Conservation (phyloP, 2,888 invertebrate genomes). For the Exephanes ischioxanthus region DNA sequence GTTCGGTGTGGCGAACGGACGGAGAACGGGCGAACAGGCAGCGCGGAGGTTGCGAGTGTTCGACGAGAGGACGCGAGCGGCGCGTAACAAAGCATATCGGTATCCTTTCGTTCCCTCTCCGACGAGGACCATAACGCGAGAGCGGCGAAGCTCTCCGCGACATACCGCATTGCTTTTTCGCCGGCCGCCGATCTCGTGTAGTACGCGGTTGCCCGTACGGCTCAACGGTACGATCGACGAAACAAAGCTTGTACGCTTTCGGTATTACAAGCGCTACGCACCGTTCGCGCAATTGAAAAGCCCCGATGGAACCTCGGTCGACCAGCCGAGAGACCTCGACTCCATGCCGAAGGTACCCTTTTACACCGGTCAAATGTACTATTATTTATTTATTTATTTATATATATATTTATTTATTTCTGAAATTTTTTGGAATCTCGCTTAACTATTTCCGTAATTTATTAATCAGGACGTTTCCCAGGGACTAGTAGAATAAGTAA, state of each 20-base stretch:
- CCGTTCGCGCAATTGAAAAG: conserved; percentile 32
- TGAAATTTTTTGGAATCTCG: too few relatives aligned
- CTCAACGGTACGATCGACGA: conserved; percentile 22
- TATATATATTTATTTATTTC: not conserved
- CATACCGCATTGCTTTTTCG: conserved; percentile 35
- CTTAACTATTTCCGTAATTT: too few relatives aligned
- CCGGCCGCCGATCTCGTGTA: not conserved
- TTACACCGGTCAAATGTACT: too few relatives aligned
- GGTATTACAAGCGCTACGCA: conserved; percentile 24
- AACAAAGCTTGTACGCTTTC: conserved; percentile 33
- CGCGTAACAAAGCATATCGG: conserved; percentile 49
- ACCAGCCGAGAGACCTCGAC: not conserved
- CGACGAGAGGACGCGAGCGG: conserved; percentile 38
- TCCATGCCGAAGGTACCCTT: not conserved
- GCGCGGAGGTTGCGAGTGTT: not conserved
- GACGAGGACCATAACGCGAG: conserved; percentile 3
- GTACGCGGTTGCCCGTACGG: conserved; percentile 4
- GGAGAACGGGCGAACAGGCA: not conserved
- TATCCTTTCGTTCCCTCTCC: conserved; percentile 36
- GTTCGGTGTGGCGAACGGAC: not conserved
- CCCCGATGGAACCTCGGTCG: conserved; percentile 22
- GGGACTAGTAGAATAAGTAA: too few relatives aligned
- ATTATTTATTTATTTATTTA: not conserved
- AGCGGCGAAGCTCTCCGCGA: not conserved
- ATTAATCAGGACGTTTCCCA: too few relatives aligned